phyloP scores from a whole-genome alignment of 1,140 invertebrate genomes.

The Zaprionus ornatus region DNA sequence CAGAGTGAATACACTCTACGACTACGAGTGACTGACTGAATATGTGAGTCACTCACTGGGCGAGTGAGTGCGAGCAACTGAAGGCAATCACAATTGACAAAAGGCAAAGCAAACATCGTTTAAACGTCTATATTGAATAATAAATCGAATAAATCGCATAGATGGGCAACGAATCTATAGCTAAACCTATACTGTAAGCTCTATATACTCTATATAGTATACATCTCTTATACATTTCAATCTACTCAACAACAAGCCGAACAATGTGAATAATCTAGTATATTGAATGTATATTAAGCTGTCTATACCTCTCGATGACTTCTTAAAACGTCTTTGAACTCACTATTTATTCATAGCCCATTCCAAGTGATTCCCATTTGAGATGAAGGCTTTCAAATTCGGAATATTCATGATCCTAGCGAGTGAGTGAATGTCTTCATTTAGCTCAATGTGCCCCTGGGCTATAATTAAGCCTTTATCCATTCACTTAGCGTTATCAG shows the following conservation, averaged over 20 bases:
- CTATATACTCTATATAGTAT: background rate
- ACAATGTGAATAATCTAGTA: background rate
- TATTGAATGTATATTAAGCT: background rate
- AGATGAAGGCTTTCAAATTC: background rate
- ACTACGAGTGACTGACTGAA: slow-evolving; percentile 10
- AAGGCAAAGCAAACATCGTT: background rate
- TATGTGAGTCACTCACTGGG: slow-evolving; percentile 35
- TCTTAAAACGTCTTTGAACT: background rate
- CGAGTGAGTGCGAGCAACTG: slow-evolving; percentile 13
- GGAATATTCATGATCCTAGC: slow-evolving; percentile 1
- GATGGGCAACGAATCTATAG: background rate
- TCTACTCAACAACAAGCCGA: slow-evolving; percentile 7
- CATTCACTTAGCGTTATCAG: background rate
- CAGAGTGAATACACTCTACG: background rate
- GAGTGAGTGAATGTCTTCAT: slow-evolving; percentile 2
- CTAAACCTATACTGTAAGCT: background rate
- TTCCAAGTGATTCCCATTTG: background rate
- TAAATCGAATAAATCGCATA: background rate
- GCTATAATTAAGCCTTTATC: background rate
- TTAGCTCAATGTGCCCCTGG: background rate
- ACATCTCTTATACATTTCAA: background rate
- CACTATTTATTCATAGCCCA: background rate
- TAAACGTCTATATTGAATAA: background rate
- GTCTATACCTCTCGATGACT: background rate
- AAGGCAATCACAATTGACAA: background rate